phyloP scores from a whole-genome alignment of 2,113 vertebrate species.

The Percopsis transmontana region DNA sequence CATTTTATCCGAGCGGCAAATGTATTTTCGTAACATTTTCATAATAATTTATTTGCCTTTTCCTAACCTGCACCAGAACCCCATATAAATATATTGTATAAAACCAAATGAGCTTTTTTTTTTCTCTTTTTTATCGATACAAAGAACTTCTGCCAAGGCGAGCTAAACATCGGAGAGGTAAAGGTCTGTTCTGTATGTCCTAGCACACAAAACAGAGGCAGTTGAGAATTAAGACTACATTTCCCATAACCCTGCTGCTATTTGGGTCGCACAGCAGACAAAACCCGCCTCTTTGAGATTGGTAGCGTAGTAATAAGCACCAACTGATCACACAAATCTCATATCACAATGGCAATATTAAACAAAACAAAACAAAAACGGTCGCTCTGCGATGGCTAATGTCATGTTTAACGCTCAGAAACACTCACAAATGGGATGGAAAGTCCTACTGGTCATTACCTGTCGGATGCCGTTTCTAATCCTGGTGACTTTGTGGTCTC shows the following conservation, averaged over 20 bases:
- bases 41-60: not conserved
- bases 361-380: constrained; percentile 24
- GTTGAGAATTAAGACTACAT: constrained; percentile 47
- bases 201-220: not conserved
- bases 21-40: not conserved
- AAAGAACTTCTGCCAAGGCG: not conserved
- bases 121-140: constrained; percentile 18
- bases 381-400: constrained; percentile 46
- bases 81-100: constrained; percentile 14
- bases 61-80: constrained; percentile 27
- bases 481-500: too few species aligned
- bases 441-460: not conserved
- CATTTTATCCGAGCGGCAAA: not conserved
- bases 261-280: constrained; percentile 22
- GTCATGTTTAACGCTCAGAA: constrained; percentile 15
- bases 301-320: constrained; percentile 60
- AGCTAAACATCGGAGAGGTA: not conserved
- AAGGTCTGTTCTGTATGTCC: not conserved
- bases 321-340: constrained; percentile 59
- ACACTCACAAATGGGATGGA: not conserved
- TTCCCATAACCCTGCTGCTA: constrained; percentile 5
- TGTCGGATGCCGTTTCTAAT: too few species aligned
- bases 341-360: constrained; percentile 61
- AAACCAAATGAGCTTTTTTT: constrained; percentile 9
- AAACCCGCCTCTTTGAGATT: constrained; percentile 31